These are phyloP conservation scores for Paramormyrops hopkinsi DNA, from an alignment of 2,797 vertebrate genomes.

Conservation along the genomic window DNA sequence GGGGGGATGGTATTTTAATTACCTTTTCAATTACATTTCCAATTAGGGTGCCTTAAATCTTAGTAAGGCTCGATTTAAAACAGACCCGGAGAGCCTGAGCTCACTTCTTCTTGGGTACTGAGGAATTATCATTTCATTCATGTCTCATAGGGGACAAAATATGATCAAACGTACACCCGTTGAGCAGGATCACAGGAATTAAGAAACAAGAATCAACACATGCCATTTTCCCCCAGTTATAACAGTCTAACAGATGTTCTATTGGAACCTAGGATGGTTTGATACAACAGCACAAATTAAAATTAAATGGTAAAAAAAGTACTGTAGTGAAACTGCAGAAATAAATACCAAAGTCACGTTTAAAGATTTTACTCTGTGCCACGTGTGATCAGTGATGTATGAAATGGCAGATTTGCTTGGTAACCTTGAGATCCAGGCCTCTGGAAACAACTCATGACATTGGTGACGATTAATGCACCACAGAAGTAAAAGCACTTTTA, in stretches of 20 bases:
- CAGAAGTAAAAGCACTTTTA: background rate
- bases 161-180: background rate
- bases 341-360: background rate
- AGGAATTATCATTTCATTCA: background rate
- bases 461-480: background rate
- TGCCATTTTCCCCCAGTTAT: background rate
- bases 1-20: slow-evolving; percentile 6
- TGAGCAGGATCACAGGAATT: background rate
- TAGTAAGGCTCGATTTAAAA: background rate
- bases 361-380: background rate
- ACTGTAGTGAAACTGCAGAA: background rate
- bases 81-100: background rate
- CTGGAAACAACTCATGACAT: background rate
- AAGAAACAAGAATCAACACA: background rate
- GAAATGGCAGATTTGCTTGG: background rate
- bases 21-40: slow-evolving; percentile 17
- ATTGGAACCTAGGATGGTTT: background rate
- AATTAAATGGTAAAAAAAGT: background rate
- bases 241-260: background rate
- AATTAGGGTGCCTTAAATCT: slow-evolving; percentile 4
- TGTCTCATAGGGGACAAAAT: background rate
- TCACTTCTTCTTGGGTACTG: background rate
- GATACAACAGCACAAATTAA: background rate
- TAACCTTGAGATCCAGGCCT: background rate
- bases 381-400: background rate